Conservation (phyloP, 1,140 invertebrate species). For the Hyphantria cunea region DNA sequence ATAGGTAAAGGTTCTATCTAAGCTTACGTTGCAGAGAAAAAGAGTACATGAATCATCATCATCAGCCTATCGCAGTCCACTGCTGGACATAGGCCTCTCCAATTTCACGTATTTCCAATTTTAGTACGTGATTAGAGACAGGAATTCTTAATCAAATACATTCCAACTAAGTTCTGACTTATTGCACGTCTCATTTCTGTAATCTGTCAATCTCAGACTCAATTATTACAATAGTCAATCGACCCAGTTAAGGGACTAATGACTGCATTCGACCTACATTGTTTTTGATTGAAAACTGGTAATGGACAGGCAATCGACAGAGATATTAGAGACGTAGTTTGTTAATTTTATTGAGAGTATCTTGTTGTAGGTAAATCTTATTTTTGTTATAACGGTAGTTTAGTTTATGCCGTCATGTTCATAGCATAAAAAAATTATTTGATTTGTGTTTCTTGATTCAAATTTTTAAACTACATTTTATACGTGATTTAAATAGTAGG, state of each 20-base stretch:
- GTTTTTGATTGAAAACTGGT: constrained; percentile 46
- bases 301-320: constrained; percentile 50
- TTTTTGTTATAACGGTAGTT: constrained; percentile 46
- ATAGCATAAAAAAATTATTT: no score
- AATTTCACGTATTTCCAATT: no score
- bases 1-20: no score
- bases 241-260: constrained; percentile 46
- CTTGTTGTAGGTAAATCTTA: not conserved
- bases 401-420: no score
- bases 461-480: no score
- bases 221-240: constrained; percentile 36
- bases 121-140: no score
- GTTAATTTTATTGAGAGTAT: constrained; percentile 62
- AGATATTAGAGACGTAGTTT: constrained; percentile 55
- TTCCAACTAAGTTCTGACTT: constrained; percentile 2
- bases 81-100: no score
- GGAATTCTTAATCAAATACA: not conserved
- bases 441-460: no score
- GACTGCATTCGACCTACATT: constrained; percentile 28
- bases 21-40: no score
- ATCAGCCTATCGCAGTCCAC: no score
- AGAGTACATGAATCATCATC: no score
- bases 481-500: no score
- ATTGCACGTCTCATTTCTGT: constrained; percentile 21
- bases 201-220: not conserved